phyloP scores from a whole-genome alignment of 1,140 invertebrate species.

The Drosophila miranda region DNA sequence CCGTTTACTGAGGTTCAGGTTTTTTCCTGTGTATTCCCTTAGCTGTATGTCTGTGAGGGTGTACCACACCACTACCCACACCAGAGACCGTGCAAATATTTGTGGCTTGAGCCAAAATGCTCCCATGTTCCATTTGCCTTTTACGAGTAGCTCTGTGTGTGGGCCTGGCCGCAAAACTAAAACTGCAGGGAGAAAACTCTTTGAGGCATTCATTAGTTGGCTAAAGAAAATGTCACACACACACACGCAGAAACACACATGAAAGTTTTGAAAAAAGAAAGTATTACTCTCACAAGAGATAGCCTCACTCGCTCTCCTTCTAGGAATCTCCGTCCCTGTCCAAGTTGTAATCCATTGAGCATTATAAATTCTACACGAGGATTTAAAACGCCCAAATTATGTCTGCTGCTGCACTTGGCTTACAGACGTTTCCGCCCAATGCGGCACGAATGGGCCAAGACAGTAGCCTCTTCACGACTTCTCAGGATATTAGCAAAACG shows the following conservation, averaged over 20 bases:
- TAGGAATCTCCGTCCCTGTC: slow-evolving; percentile 3
- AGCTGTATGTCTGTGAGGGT: background rate
- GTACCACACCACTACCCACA: background rate
- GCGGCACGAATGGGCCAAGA: background rate
- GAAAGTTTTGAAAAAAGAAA: slow-evolving; percentile 28
- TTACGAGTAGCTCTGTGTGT: slow-evolving; percentile 5
- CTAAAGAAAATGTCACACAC: slow-evolving; percentile 52
- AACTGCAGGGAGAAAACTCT: slow-evolving; percentile 48
- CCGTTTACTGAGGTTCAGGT: too few species aligned
- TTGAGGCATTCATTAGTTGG: slow-evolving; percentile 59
- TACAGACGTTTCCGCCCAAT: slow-evolving; percentile 10
- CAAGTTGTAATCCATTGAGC: slow-evolving; percentile 35
- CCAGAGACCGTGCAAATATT: slow-evolving; percentile 45
- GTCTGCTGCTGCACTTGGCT: slow-evolving; percentile 36
- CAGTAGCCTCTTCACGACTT: background rate
- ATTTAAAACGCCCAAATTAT: slow-evolving; percentile 41
- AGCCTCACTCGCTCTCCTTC: background rate
- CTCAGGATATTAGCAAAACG: slow-evolving; percentile 9
- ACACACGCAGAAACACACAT: slow-evolving; percentile 7
- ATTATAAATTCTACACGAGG: slow-evolving; percentile 52
- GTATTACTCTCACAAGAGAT: slow-evolving; percentile 17
- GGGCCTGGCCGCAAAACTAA: slow-evolving; percentile 43
- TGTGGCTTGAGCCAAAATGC: slow-evolving; percentile 38
- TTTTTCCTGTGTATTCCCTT: background rate
- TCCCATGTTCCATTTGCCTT: slow-evolving; percentile 19